phyloP scores from a whole-genome alignment of 2,888 invertebrate species.

The Myopa tessellatipennis region DNA sequence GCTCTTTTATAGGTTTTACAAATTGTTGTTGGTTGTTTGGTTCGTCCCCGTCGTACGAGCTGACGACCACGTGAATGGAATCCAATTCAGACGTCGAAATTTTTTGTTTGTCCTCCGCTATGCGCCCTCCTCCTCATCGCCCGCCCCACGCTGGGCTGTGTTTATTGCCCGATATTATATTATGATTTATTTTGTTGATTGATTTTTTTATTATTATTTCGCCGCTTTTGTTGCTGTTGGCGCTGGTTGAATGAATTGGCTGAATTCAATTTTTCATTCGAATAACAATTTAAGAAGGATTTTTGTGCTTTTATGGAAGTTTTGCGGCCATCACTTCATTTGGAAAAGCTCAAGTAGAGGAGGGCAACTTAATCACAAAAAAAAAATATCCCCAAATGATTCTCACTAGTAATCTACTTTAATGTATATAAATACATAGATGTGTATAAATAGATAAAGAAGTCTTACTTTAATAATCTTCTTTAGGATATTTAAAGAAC shows the following conservation, averaged over 20 bases:
- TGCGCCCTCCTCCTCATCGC: background rate
- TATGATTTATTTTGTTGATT: slow-evolving; percentile 43
- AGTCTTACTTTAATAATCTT: no score
- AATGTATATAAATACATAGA: no score
- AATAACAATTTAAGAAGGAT: no score
- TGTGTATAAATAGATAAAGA: no score
- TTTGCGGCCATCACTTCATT: background rate
- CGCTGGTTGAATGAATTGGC: slow-evolving; percentile 13
- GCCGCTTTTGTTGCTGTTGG: slow-evolving; percentile 30
- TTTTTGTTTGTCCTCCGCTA: background rate
- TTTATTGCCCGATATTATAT: slow-evolving; percentile 24
- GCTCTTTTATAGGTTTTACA: slow-evolving; percentile 21
- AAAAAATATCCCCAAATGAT: no score
- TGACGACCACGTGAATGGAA: slow-evolving; percentile 28
- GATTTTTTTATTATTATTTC: slow-evolving; percentile 38
- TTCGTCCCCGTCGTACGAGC: background rate
- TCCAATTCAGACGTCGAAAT: background rate
- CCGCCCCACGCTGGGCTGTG: background rate
- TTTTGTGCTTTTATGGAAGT: slow-evolving; percentile 32
- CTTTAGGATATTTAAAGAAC: no score
- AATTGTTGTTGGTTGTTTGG: background rate
- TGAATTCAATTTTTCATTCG: slow-evolving; percentile 42
- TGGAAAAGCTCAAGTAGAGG: no score
- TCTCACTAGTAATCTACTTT: no score
- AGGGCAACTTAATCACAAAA: no score